Conservation (phyloP, 30 jellyfish, hydroid and myxozoan species). For the Hydractinia echinata region DNA sequence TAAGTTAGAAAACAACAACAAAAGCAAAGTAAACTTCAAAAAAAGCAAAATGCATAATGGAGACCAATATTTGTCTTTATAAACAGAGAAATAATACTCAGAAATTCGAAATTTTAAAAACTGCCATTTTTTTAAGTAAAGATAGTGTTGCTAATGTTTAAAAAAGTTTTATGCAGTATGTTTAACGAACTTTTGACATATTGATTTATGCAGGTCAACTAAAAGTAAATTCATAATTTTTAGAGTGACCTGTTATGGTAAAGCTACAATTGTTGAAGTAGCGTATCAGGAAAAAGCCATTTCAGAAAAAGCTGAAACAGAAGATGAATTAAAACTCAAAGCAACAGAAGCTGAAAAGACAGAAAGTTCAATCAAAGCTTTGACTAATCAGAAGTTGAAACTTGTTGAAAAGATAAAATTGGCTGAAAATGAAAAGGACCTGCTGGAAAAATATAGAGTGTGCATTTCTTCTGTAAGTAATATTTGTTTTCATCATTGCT, state of each 20-base stretch:
- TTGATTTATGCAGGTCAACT: not conserved
- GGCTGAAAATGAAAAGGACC: constrained; percentile 38
- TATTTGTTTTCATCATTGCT: no score
- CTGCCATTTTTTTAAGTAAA: no score
- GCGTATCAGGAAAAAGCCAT: constrained; percentile 26
- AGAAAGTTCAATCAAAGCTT: constrained; percentile 8
- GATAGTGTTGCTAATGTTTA: no score
- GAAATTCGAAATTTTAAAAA: no score
- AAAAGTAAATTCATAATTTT: not conserved
- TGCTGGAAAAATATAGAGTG: constrained; percentile 45
- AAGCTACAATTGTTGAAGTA: constrained; percentile 71
- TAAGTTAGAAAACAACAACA: no score
- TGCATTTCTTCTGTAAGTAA: constrained; percentile 24
- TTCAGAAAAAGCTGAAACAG: not conserved
- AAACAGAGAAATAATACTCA: no score
- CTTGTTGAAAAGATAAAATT: constrained; percentile 15
- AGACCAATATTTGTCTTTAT: no score
- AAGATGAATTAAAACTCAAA: constrained; percentile 16
- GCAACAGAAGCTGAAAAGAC: constrained; percentile 35
- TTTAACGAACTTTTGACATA: not conserved
- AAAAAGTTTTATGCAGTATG: no score
- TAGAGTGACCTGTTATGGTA: constrained; percentile 64
- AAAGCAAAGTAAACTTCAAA: no score
- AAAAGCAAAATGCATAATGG: no score
- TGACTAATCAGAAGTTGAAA: constrained; percentile 16